Conservation (phyloP, 1,140 invertebrate species). For the Geopemphigus sp. region DNA sequence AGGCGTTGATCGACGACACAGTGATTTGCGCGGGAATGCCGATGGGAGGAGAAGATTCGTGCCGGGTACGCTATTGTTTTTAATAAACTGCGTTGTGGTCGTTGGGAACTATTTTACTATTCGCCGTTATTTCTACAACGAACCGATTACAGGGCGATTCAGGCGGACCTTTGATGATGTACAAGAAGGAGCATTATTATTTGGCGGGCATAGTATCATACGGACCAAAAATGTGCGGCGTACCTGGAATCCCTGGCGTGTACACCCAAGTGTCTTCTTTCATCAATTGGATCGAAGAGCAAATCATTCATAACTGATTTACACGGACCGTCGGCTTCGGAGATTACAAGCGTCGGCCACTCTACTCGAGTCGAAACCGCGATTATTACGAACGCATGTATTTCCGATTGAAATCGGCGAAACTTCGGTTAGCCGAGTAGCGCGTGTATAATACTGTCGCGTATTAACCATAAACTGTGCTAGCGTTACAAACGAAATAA, state of each 20-base stretch:
- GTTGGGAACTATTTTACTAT: too few relatives aligned
- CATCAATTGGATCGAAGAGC: constrained; percentile 72
- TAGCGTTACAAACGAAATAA: too few relatives aligned
- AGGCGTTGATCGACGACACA: constrained; percentile 6
- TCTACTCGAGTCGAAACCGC: too few relatives aligned
- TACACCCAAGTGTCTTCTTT: constrained; percentile 76
- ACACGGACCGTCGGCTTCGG: too few relatives aligned
- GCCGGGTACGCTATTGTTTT: not conserved
- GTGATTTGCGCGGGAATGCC: constrained; percentile 32
- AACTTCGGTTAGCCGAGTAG: too few relatives aligned
- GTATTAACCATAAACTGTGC: too few relatives aligned
- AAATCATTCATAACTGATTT: constrained; percentile 53
- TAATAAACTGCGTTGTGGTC: too few relatives aligned
- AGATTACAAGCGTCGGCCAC: too few relatives aligned
- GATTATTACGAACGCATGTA: too few relatives aligned
- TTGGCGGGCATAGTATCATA: constrained; percentile 70
- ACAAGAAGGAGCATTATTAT: constrained; percentile 69
- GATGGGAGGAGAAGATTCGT: not conserved
- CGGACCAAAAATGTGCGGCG: constrained; percentile 67
- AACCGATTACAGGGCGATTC: constrained; percentile 67
- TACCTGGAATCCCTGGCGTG: constrained; percentile 73
- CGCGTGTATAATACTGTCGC: too few relatives aligned
- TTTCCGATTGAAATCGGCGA: too few relatives aligned
- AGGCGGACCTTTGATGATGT: constrained; percentile 76
- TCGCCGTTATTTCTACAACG: too few relatives aligned